Base-by-base conservation (phyloP, 2,888 invertebrate species). In the Acholoe squamosa region DNA sequence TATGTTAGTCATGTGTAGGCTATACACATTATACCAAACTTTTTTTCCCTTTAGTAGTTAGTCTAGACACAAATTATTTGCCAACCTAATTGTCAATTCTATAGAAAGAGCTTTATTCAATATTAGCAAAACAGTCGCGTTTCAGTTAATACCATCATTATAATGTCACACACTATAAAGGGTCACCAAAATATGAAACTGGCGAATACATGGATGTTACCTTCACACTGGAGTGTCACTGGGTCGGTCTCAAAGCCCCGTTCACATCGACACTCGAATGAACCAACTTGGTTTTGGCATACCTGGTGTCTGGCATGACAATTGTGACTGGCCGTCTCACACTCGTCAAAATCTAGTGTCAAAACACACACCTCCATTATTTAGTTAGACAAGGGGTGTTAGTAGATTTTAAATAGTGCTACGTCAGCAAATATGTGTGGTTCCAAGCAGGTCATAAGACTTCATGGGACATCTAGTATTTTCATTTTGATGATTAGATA, bases 281-380 rank as follows among this genome's bases (percentile, higher is more conserved):
- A 96, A 76, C 97, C 97, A 92, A 97, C 97, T 0, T 97, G 97
- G 95, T 98, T 98, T 93, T 97, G 96, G 95, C 98, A 98, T 94
- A 97, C 96, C 95, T 97, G 97, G 0, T 97, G 97, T 25, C 97
- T 96, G 5, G 96, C 96, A 94, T 97, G 97, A 94, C 98, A 98
- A 94, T 97, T 97, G 93, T 97, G 97, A 67, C 96, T 94, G 0
- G 93, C 93, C 89, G 94, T 96, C 93, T 93, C 94, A 92, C 96
- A 96, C 92, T 96, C 96, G 92, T 96, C 95, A 71, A 96, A 93
- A 92, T 96, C 96, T 95, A 80, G 22, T 33, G 84, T 25, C 33
- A 84, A 34, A 51, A 43, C n/a, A 80, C 25, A 31, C 7, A 80
- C 31, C 22, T 43, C 61, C 61, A 61, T 61, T 19, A 61, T 61